A percentile compares a stretch with the other conserved stretches of the same genome.
These are phyloP conservation scores for Laticauda laticaudata DNA, from an alignment of 2,113 vertebrate species.

Conservation along the genomic window DNA sequence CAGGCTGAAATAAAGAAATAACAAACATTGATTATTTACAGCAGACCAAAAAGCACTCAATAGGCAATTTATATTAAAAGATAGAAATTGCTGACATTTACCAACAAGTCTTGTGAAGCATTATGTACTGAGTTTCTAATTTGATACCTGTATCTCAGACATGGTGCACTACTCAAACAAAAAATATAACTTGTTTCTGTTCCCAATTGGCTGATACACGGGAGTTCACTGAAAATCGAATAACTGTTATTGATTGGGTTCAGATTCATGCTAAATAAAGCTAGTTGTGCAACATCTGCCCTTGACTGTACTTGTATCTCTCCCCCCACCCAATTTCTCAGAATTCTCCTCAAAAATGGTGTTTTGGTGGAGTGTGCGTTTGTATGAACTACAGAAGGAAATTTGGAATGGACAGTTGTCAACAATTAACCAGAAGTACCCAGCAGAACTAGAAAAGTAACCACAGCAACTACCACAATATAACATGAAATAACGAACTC, in stretches of 20 bases:
- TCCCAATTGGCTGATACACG: neutral
- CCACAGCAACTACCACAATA: neutral
- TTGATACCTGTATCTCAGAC: neutral
- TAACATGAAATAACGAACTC: neutral
- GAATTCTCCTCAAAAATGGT: neutral
- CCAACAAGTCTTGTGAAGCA: neutral
- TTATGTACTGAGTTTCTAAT: neutral
- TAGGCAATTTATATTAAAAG: neutral
- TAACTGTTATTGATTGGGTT: neutral
- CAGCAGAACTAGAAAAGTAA: neutral
- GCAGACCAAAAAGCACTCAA: neutral
- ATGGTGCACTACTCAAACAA: neutral
- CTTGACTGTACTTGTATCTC: no score
- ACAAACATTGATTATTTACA: neutral
- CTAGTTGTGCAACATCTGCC: neutral
- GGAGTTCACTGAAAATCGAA: neutral
- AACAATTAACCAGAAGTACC: neutral
- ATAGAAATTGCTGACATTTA: neutral
- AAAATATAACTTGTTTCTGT: neutral
- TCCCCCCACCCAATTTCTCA: neutral
- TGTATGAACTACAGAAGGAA: neutral
- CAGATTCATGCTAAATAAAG: neutral
- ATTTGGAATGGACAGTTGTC: neutral
- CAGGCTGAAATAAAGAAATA: constrained; percentile 77
- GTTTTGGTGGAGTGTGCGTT: neutral